Evolutionary conservation across 2,797 vertebrate genomes (phyloP).

Genomic region (Schizopygopsis malacanthus): DNA sequence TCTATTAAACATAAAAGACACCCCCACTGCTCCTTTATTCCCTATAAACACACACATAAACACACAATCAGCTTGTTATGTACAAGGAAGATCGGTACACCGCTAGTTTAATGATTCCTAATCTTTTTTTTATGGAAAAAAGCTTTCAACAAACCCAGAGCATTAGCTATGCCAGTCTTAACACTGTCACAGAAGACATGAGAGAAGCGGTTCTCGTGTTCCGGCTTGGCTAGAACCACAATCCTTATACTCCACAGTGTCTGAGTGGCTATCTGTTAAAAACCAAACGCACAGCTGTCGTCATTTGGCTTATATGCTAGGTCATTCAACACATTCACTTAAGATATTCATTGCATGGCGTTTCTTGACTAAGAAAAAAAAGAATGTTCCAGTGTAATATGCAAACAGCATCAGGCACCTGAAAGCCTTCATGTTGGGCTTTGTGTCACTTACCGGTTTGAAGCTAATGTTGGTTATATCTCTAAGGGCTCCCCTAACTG

Average conservation of each 20-base stretch:
- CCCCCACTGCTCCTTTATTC: constrained; percentile 97
- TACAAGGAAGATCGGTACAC: neutral
- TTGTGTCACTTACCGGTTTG: constrained; percentile 82
- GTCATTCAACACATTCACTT: neutral
- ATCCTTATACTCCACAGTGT: constrained; percentile 97
- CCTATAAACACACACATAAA: constrained; percentile 74
- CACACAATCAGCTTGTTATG: constrained; percentile 1
- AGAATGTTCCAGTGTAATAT: neutral
- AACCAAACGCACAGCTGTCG: constrained; percentile 11
- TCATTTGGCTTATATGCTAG: neutral
- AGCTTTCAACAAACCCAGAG: constrained; percentile 83
- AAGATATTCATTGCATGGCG: neutral
- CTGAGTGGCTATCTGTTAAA: constrained; percentile 87
- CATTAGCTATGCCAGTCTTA: constrained; percentile 97
- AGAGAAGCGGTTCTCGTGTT: constrained; percentile 97
- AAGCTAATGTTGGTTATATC: constrained; percentile 93
- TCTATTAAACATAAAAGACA: constrained; percentile 98
- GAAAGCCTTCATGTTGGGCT: neutral
- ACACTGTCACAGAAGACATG: constrained; percentile 92
- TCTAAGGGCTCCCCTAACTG: constrained; percentile 84
- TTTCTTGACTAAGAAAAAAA: neutral
- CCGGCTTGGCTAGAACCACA: constrained; percentile 90
- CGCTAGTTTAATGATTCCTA: neutral
- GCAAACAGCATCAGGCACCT: neutral
- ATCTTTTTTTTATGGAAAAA: neutral